Percentiles rank a stretch among this genome's conserved stretches.
These are phyloP conservation scores for Helogale parvula DNA, from an alignment of 2,113 vertebrate genomes.

Conservation along the genomic window DNA sequence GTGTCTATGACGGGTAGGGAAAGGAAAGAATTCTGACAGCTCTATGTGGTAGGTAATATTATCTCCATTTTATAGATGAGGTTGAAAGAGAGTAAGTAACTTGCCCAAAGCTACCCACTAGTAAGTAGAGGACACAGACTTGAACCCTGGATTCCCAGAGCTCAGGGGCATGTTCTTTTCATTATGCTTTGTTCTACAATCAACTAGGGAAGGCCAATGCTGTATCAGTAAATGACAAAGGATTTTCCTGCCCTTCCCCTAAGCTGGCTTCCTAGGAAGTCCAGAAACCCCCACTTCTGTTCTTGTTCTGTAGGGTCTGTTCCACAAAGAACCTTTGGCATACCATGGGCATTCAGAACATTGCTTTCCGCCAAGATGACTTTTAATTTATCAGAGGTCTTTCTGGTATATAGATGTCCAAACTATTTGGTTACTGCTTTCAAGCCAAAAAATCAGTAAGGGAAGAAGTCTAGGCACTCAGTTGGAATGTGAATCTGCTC, in stretches of 20 bases:
- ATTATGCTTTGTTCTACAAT: background rate
- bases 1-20: background rate
- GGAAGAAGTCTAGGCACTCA: background rate
- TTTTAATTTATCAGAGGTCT: slow-evolving; percentile 56
- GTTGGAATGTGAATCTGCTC: background rate
- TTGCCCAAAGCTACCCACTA: background rate
- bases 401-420: background rate
- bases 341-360: background rate
- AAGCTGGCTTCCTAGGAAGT: background rate
- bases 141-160: background rate
- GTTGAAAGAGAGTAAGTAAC: background rate
- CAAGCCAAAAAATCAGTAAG: slow-evolving; percentile 36
- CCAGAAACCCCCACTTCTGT: background rate
- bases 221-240: background rate
- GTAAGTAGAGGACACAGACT: background rate
- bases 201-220: background rate
- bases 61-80: background rate
- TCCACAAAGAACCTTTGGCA: slow-evolving; percentile 45
- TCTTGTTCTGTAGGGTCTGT: background rate
- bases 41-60: background rate
- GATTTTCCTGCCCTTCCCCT: background rate
- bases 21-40: background rate
- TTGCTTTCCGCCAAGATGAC: slow-evolving; percentile 49
- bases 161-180: background rate
- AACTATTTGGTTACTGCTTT: slow-evolving; percentile 36